A percentile compares a stretch with the other conserved stretches of the same genome.
Conservation (phyloP, 2,797 vertebrate species). For the Poeciliopsis presidionis region DNA sequence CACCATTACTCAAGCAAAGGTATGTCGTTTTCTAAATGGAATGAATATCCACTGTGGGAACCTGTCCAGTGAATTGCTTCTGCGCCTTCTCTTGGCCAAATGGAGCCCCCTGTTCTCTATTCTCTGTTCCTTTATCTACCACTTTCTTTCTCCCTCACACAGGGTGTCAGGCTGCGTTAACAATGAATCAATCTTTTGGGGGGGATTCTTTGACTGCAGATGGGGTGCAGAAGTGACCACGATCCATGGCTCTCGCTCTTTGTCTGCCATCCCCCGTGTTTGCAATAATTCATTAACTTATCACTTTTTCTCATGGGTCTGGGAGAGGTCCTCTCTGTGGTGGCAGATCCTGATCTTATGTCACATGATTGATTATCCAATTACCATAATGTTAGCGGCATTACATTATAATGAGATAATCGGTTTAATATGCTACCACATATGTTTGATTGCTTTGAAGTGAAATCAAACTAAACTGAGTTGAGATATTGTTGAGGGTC, state of each 20-base stretch:
- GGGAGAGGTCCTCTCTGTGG: conserved; percentile 44
- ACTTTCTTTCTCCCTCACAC: conserved; percentile 80
- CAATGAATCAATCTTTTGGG: conserved; percentile 87
- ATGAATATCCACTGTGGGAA: conserved; percentile 79
- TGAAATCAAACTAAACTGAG: too few relatives aligned
- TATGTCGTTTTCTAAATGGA: conserved; percentile 65
- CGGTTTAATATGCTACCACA: background rate
- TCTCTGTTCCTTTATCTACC: conserved; percentile 81
- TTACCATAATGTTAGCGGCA: conserved; percentile 9
- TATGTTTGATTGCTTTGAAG: background rate
- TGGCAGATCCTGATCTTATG: conserved; percentile 48
- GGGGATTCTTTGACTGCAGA: conserved; percentile 85
- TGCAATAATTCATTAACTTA: conserved; percentile 85
- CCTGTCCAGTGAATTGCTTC: conserved; percentile 75
- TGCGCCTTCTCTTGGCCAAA: conserved; percentile 80
- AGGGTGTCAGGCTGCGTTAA: conserved; percentile 85
- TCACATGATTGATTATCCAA: conserved; percentile 36
- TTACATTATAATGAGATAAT: conserved; percentile 18
- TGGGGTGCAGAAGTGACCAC: conserved; percentile 82
- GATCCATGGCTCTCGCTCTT: conserved; percentile 77
- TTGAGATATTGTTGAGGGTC: too few relatives aligned
- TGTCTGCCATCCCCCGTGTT: conserved; percentile 73
- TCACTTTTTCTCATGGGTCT: conserved; percentile 76
- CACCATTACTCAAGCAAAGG: conserved; percentile 61
- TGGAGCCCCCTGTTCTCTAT: conserved; percentile 77